phyloP scores from a whole-genome alignment of 1,140 invertebrate species.

The Mylabris phalerata region DNA sequence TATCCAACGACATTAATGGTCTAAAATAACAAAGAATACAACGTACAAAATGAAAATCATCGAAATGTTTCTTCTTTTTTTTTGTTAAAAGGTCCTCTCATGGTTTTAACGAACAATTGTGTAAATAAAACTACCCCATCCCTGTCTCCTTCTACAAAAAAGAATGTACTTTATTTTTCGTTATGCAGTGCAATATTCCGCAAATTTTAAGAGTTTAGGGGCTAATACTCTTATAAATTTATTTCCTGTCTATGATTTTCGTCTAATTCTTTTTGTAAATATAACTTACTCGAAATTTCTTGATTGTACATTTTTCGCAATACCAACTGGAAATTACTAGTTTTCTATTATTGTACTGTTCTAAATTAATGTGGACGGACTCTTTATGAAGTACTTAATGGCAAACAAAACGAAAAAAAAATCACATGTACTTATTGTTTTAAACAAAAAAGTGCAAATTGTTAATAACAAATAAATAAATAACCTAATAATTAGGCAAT shows the following conservation, averaged over 20 bases:
- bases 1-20: conserved; percentile 6
- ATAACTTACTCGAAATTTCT: too few species aligned
- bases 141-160: too few species aligned
- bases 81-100: conserved; percentile 1
- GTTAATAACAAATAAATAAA: not conserved
- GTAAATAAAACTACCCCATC: too few species aligned
- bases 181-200: conserved; percentile 11
- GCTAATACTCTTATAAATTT: not conserved
- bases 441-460: conserved; percentile 9
- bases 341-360: conserved; percentile 10
- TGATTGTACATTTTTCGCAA: conserved; percentile 4
- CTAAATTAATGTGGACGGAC: conserved; percentile 4
- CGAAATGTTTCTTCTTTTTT: not conserved
- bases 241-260: not conserved
- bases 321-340: conserved; percentile 10
- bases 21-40: conserved; percentile 6
- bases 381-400: conserved; percentile 5
- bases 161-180: conserved; percentile 6
- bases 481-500: too few species aligned
- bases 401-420: too few species aligned
- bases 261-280: too few species aligned
- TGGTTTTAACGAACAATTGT: not conserved
- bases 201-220: too few species aligned
- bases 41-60: conserved; percentile 10
- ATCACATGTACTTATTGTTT: not conserved